Conservation (phyloP, 1,140 invertebrate genomes). For the Bathynomus jamesi region DNA sequence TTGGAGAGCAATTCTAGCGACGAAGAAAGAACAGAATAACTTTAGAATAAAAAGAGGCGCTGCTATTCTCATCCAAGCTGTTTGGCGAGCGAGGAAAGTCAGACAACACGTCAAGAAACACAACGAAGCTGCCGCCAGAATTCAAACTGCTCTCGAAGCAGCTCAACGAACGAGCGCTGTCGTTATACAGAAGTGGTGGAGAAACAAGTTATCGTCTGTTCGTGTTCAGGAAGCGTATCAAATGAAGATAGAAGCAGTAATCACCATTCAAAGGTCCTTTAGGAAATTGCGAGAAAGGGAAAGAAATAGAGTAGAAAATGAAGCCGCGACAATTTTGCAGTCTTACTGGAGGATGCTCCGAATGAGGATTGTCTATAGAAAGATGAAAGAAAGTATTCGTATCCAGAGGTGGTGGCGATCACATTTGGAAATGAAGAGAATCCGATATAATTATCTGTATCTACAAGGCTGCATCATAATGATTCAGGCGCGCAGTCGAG, state of each 20-base stretch:
- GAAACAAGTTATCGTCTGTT: neutral
- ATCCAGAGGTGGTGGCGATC: too few relatives aligned
- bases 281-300: too few relatives aligned
- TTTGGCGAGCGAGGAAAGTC: slow-evolving; percentile 6
- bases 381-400: too few relatives aligned
- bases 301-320: too few relatives aligned
- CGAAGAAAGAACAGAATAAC: too few relatives aligned
- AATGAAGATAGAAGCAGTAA: slow-evolving; percentile 3
- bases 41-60: slow-evolving; percentile 3
- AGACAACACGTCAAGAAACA: neutral
- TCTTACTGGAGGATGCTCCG: too few relatives aligned
- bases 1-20: neutral
- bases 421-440: neutral
- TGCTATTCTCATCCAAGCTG: slow-evolving; percentile 11
- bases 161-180: neutral
- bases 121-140: slow-evolving; percentile 8
- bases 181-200: neutral
- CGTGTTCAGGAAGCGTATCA: slow-evolving; percentile 4
- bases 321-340: too few relatives aligned
- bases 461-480: slow-evolving; percentile 1
- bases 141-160: slow-evolving; percentile 22
- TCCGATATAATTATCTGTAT: slow-evolving; percentile 6
- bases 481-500: slow-evolving; percentile 14
- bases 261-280: slow-evolving; percentile 3
- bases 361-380: too few relatives aligned